Base-by-base conservation (phyloP, 2,113 vertebrate species). In the Pipa parva region DNA sequence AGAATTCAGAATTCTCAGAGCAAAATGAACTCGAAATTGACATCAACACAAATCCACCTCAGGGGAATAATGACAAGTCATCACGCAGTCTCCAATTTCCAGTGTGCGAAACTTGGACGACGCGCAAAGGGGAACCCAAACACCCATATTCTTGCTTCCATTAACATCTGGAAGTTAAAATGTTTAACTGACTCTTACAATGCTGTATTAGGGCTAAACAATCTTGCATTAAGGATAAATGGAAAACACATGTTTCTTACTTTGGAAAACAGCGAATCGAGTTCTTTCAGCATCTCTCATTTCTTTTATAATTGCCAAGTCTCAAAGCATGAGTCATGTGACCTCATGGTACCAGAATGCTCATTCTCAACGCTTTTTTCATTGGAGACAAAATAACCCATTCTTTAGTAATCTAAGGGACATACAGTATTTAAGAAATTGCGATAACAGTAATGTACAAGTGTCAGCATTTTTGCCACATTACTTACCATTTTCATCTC, bases 151-250 rank as follows among this genome's bases (percentile, higher is more conserved):
- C 64, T 42, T 67, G 37, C 31, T 59, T 51, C n/a, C 10, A 17
- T 48, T 42, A n/a, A 50, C 46, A 58, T 68, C 64, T 68, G 55
- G 56, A 59, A 68, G 64, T 27, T 29, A 59, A 67, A 59, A 18
- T n/a, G 20, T 59, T 29, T 36, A 50, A 29, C 55, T 17, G n/a
- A 17, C 42, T 46, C 25, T 66, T 58, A 21, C 56, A 20, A 57
- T 68, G 64, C 55, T 59, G 25, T 45, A 68, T 68, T 68, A 50
- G 42, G 17, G n/a, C 29, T 20, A 48, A 18, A 36, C 15, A 12
- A 13, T 36, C 33, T 17, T 5, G 42, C 42, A 46, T 46, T 46
- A 46, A 1, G 15, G 18, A 2, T 56, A 28, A 56, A 68, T 68
- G 56, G 48, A 33, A 59, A 59, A 68, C 64, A 59, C 56, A 59